Conservation (phyloP, 2,113 vertebrate genomes). For the Grammomys dolichurus region DNA sequence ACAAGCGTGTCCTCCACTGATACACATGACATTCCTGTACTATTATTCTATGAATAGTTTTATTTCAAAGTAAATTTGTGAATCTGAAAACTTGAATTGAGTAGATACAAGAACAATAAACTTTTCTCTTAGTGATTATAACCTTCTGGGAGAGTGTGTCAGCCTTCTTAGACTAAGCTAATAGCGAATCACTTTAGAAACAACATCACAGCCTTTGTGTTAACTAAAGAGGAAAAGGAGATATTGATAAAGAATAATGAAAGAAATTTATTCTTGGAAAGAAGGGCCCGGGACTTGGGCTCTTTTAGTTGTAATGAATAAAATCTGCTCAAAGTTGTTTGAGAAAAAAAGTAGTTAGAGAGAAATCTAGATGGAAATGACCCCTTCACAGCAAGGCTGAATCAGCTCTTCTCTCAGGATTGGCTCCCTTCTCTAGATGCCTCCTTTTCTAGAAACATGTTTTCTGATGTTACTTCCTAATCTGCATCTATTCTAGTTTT, state of each 20-base stretch:
- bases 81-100: slow-evolving; percentile 59
- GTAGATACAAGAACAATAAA: slow-evolving; percentile 68
- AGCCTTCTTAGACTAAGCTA: slow-evolving; percentile 69
- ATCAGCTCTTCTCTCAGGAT: not conserved
- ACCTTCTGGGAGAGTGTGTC: slow-evolving; percentile 35
- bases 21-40: not conserved
- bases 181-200: slow-evolving; percentile 65
- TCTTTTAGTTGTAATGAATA: not conserved
- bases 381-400: not conserved
- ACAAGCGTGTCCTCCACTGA: not conserved
- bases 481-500: not conserved
- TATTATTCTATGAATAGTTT: not conserved
- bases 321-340: not conserved
- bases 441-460: not conserved
- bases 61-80: slow-evolving; percentile 22
- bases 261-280: slow-evolving; percentile 41
- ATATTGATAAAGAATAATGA: slow-evolving; percentile 41
- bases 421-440: not conserved
- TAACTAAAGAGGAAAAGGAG: slow-evolving; percentile 49
- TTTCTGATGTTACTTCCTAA: slow-evolving; percentile 8
- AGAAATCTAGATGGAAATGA: not conserved
- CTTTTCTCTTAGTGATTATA: slow-evolving; percentile 55
- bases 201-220: slow-evolving; percentile 59
- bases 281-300: not conserved
- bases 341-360: not conserved